Percentiles rank a stretch among this genome's conserved stretches.
Evolutionary conservation across 30 jellyfish, hydroid and myxozoan genomes (phyloP).

Genomic region (Aurelia sp.): DNA sequence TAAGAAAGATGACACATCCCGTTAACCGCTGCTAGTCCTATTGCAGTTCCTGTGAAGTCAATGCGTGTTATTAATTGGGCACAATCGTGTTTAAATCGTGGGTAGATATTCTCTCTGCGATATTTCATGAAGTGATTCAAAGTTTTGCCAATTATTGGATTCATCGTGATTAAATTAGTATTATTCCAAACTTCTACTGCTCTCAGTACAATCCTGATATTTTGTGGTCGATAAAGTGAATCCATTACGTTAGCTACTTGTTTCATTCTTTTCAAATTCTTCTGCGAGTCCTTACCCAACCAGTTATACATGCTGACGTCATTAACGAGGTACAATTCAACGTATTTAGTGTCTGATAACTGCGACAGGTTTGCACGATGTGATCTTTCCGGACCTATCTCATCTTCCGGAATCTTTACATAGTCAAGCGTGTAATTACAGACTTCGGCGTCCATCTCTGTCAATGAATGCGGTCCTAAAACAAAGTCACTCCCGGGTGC

Average conservation of each 20-base stretch:
- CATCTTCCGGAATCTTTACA: slow-evolving; percentile 9
- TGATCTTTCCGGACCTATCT: not conserved
- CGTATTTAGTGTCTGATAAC: slow-evolving; percentile 61
- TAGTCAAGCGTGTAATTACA: not conserved
- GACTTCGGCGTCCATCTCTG: not conserved
- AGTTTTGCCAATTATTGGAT: not conserved
- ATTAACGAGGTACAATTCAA: slow-evolving; percentile 83
- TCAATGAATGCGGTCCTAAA: slow-evolving; percentile 53
- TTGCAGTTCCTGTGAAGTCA: slow-evolving; percentile 74
- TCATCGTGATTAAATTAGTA: slow-evolving; percentile 33
- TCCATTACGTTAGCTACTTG: slow-evolving; percentile 76
- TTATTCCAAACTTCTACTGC: slow-evolving; percentile 88
- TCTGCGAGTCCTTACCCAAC: slow-evolving; percentile 45
- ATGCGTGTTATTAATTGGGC: slow-evolving; percentile 75
- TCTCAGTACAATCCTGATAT: slow-evolving; percentile 67
- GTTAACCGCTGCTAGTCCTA: slow-evolving; percentile 84
- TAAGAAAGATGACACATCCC: slow-evolving; percentile 68
- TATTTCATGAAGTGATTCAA: slow-evolving; percentile 56
- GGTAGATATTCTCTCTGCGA: slow-evolving; percentile 34
- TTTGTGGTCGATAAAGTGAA: slow-evolving; percentile 63
- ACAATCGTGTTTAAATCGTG: slow-evolving; percentile 57
- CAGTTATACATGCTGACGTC: slow-evolving; percentile 62
- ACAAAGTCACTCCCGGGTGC: not conserved
- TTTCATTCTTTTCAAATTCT: slow-evolving; percentile 69
- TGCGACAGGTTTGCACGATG: slow-evolving; percentile 20